phyloP scores from a whole-genome alignment of 2,113 vertebrate species.

The Dipodomys spectabilis region DNA sequence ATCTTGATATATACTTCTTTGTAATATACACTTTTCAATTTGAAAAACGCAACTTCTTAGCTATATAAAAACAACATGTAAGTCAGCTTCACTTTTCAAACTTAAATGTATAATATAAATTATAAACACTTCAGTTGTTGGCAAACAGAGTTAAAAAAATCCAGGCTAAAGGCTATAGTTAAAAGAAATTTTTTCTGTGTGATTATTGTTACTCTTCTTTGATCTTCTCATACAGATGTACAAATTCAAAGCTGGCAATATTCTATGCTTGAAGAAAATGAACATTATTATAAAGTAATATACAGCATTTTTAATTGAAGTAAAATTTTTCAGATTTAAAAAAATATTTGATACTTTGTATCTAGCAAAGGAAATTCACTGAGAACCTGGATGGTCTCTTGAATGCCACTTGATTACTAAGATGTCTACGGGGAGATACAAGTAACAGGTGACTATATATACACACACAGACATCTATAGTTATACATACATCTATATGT shows the following conservation, averaged over 20 bases:
- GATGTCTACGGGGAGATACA: not conserved
- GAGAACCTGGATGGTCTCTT: not conserved
- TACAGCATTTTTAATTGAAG: not conserved
- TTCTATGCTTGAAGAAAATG: not conserved
- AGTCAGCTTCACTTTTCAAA: constrained; percentile 38
- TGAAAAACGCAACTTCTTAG: not conserved
- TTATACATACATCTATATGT: too few relatives aligned
- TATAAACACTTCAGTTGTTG: constrained; percentile 28
- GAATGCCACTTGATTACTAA: not conserved
- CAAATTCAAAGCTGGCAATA: not conserved
- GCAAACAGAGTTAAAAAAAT: not conserved
- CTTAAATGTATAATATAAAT: constrained; percentile 26
- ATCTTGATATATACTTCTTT: not conserved
- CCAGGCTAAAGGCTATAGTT: not conserved
- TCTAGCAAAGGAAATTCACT: constrained; percentile 18
- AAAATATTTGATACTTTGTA: not conserved
- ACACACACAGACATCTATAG: too few relatives aligned
- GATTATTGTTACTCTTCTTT: not conserved
- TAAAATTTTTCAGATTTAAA: not conserved
- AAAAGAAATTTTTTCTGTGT: not conserved
- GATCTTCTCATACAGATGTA: not conserved
- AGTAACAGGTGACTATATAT: not conserved
- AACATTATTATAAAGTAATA: not conserved
- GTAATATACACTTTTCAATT: not conserved
- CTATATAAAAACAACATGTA: not conserved